Conservation (phyloP, 1,140 invertebrate species). For the Bombus pascuorum region DNA sequence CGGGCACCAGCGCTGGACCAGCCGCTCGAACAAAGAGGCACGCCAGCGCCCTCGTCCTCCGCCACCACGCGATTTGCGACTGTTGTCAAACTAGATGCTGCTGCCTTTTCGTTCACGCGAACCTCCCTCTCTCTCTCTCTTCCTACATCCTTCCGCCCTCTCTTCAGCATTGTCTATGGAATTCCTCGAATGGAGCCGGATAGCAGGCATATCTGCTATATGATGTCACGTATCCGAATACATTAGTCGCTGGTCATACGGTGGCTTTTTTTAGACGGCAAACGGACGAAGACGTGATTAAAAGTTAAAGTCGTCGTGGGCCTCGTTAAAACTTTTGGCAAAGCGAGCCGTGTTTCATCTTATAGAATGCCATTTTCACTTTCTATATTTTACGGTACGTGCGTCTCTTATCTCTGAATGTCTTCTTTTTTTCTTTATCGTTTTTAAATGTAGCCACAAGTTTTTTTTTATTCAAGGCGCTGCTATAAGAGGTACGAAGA, state of each 20-base stretch:
- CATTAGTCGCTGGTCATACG: slow-evolving; percentile 32
- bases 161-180: slow-evolving; percentile 42
- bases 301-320: slow-evolving; percentile 10
- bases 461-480: neutral
- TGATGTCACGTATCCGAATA: slow-evolving; percentile 54
- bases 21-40: slow-evolving; percentile 76
- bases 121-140: neutral
- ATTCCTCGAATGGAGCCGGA: slow-evolving; percentile 42
- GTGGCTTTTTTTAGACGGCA: slow-evolving; percentile 41
- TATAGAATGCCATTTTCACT: neutral
- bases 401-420: neutral
- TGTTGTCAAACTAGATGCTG: slow-evolving; percentile 43
- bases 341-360: neutral
- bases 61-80: slow-evolving; percentile 49
- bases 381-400: neutral
- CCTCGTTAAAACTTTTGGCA: neutral
- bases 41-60: slow-evolving; percentile 36
- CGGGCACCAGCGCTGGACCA: slow-evolving; percentile 60
- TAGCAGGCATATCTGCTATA: slow-evolving; percentile 36
- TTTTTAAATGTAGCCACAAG: neutral
- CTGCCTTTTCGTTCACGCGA: slow-evolving; percentile 18
- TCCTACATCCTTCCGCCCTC: neutral
- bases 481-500: neutral
- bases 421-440: neutral
- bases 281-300: slow-evolving; percentile 45